Evolutionary conservation across 2,888 invertebrate species (phyloP).

Genomic region (Cyclophora albipunctata): DNA sequence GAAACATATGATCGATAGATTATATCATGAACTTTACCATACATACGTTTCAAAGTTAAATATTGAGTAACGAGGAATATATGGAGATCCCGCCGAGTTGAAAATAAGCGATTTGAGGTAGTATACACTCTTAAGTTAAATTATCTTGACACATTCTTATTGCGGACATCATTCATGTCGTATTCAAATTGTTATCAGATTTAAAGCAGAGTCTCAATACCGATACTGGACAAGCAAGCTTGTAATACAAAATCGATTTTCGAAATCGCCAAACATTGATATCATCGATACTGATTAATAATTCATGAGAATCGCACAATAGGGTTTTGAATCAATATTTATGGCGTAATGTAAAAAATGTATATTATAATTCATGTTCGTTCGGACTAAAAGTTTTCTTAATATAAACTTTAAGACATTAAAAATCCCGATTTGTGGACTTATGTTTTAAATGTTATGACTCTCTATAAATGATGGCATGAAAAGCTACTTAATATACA

Average conservation of each 20-base stretch:
- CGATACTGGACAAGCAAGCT: constrained; percentile 39
- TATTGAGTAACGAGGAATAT: too few relatives aligned
- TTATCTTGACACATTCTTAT: constrained; percentile 11
- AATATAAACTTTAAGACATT: background rate
- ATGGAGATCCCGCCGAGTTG: too few relatives aligned
- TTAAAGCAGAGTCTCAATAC: constrained; percentile 20
- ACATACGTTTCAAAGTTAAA: too few relatives aligned
- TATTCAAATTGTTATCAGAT: constrained; percentile 23
- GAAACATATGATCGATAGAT: too few relatives aligned
- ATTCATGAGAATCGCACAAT: constrained; percentile 63
- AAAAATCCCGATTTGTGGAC: too few relatives aligned
- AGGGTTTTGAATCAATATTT: constrained; percentile 50
- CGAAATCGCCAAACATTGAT: constrained; percentile 61
- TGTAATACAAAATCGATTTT: constrained; percentile 53
- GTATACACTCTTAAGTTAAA: too few relatives aligned
- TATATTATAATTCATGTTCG: constrained; percentile 26
- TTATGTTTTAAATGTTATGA: too few relatives aligned
- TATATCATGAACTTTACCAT: too few relatives aligned
- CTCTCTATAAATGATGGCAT: too few relatives aligned
- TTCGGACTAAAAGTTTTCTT: constrained; percentile 3
- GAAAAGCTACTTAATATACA: too few relatives aligned
- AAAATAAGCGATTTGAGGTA: too few relatives aligned
- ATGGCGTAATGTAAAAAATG: constrained; percentile 40
- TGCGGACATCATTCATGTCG: constrained; percentile 24
- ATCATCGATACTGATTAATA: constrained; percentile 55